A percentile compares a stretch with the other conserved stretches of the same genome.
Conservation (phyloP, 2,888 invertebrate genomes). For the Molorchus minor region DNA sequence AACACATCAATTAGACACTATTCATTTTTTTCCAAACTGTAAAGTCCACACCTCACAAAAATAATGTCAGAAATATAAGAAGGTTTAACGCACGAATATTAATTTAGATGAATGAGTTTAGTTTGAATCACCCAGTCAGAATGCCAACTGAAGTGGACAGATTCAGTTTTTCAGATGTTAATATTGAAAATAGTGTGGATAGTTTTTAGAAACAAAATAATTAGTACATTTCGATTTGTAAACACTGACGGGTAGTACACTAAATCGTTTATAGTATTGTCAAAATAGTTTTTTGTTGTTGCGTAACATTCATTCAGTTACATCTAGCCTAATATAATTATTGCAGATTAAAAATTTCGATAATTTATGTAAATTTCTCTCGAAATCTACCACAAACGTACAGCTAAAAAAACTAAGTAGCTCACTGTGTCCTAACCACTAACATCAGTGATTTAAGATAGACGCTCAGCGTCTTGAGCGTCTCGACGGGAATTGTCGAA, state of each 20-base stretch:
- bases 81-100: too few relatives aligned
- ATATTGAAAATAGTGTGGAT: not conserved
- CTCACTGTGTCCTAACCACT: slow-evolving; percentile 46
- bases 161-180: slow-evolving; percentile 7
- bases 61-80: too few relatives aligned
- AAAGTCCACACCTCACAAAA: slow-evolving; percentile 4
- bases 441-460: slow-evolving; percentile 43
- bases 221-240: not conserved
- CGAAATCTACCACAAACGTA: slow-evolving; percentile 4
- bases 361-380: slow-evolving; percentile 4
- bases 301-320: too few relatives aligned
- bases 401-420: slow-evolving; percentile 23
- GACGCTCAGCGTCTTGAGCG: slow-evolving; percentile 54
- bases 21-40: slow-evolving; percentile 16
- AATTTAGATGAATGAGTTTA: not conserved
- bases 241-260: too few relatives aligned
- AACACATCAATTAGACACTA: slow-evolving; percentile 28
- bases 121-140: not conserved
- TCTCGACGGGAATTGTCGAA: slow-evolving; percentile 47
- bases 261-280: too few relatives aligned
- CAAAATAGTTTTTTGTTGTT: too few relatives aligned
- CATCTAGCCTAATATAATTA: too few relatives aligned
- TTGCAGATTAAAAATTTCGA: too few relatives aligned
- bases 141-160: slow-evolving; percentile 6
- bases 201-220: slow-evolving; percentile 1